Base-by-base conservation (phyloP, 2,113 vertebrate genomes). In the Orcinus orca region DNA sequence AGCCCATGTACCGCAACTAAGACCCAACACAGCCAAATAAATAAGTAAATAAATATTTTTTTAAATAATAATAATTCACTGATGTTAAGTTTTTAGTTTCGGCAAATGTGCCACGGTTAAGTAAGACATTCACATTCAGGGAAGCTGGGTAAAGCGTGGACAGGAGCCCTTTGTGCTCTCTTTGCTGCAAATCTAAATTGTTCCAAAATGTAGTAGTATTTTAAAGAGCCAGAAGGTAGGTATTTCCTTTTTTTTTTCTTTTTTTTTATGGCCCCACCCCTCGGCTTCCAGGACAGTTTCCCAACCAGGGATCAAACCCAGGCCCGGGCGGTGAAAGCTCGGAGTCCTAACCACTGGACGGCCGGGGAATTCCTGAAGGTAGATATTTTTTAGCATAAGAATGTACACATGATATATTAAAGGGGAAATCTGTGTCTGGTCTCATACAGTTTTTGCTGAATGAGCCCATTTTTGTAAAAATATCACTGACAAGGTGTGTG, bases 131-230 rank as follows among this genome's bases (percentile, higher is more conserved):
- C 21, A 23, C 10, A 12, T 31, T 7, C 13, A 9, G 15, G n/a
- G 31, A n/a, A 87, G 62, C 38, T 68, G 62, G 33, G 47, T 17
- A 31, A 65, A 79, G 67, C 3, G 0, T 44, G 31, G 23, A 38
- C 0, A 2, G 44, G n/a, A 44, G 55, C 8, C 3, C 33, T 71
- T 9, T 36, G 70, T 92, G 62, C 36, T 74, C 38, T 92, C 25
- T 93, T 77, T 65, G 47, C 73, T 80, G 3, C 83, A 84, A 79
- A 88, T 53, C 20, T 55, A 67, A 95, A 58, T 77, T 26, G 60
- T n/a, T 87, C 15, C 55, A 85, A 63, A 82, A 67, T 8, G 50
- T 70, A 83, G 18, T n/a, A 11, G 47, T 50, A 71, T 62, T 85
- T 58, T 23, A 58, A 58, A 58, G 55, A 58, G 55, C 55, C 55